Percentiles rank a stretch among this genome's conserved stretches.
These are phyloP conservation scores for Clupea harengus DNA, from an alignment of 2,113 vertebrate species.

Conservation along the genomic window DNA sequence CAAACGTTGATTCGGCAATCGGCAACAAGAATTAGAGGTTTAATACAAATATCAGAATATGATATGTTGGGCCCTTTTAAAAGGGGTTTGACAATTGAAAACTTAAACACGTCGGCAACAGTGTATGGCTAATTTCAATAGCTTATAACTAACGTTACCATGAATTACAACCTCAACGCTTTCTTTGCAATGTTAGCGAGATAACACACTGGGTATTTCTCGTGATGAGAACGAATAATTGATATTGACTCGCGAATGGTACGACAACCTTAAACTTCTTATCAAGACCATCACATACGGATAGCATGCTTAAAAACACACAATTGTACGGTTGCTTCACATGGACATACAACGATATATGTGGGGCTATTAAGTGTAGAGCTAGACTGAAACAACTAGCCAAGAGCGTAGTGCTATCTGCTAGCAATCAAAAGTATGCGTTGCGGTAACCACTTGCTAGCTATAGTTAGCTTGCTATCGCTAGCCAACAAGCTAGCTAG, in stretches of 20 bases:
- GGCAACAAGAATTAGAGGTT: background rate
- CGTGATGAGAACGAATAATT: background rate
- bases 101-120: background rate
- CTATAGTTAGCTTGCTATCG: constrained; percentile 40
- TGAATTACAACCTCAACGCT: background rate
- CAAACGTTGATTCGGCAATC: background rate
- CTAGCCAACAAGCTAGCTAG: constrained; percentile 24
- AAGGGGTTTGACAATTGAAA: too few relatives aligned
- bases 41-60: background rate
- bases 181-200: background rate
- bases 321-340: background rate
- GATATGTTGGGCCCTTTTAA: too few relatives aligned
- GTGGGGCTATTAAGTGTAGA: background rate
- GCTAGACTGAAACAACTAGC: background rate
- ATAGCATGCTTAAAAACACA: background rate
- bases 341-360: background rate
- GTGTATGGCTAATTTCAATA: background rate
- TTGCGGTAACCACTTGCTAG: constrained; percentile 37
- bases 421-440: constrained; percentile 13
- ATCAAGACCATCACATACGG: background rate
- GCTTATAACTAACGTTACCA: background rate
- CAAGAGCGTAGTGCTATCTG: background rate
- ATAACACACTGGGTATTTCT: background rate
- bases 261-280: background rate
- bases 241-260: background rate